These are phyloP conservation scores for Meliscaeva auricollis DNA, from an alignment of 2,888 invertebrate genomes.

Conservation along the genomic window DNA sequence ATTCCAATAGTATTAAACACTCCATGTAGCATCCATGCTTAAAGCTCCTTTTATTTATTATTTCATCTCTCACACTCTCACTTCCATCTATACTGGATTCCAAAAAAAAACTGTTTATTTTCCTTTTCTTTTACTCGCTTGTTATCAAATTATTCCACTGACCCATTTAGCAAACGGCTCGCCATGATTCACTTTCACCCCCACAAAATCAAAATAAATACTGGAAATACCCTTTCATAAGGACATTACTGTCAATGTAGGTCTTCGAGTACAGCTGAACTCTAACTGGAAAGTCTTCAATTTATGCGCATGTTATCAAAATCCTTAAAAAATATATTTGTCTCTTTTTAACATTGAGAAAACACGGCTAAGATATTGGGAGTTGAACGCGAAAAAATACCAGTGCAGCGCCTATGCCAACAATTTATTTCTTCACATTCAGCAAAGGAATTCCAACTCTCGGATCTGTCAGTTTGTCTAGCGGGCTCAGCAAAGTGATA, in stretches of 20 bases:
- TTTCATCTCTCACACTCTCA: constrained; percentile 33
- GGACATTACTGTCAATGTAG: constrained; percentile 75
- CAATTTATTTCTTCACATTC: constrained; percentile 56
- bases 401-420: constrained; percentile 70
- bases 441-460: constrained; percentile 69
- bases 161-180: constrained; percentile 65
- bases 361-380: not conserved
- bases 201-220: constrained; percentile 41
- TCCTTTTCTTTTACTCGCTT: constrained; percentile 42
- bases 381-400: constrained; percentile 39
- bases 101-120: constrained; percentile 21
- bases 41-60: constrained; percentile 32
- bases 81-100: not conserved
- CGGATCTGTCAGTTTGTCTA: constrained; percentile 74
- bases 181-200: constrained; percentile 71
- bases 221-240: constrained; percentile 74
- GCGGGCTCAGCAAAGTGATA: constrained; percentile 73
- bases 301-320: constrained; percentile 62
- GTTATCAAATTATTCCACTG: constrained; percentile 74
- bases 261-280: constrained; percentile 73
- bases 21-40: not conserved
- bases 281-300: constrained; percentile 58
- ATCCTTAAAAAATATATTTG: constrained; percentile 39
- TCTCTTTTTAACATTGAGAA: constrained; percentile 40
- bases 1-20: too few relatives aligned